A percentile compares a stretch with the other conserved stretches of the same genome.
Conservation (phyloP, 1,140 invertebrate species). For the Drosophila watanabei region DNA sequence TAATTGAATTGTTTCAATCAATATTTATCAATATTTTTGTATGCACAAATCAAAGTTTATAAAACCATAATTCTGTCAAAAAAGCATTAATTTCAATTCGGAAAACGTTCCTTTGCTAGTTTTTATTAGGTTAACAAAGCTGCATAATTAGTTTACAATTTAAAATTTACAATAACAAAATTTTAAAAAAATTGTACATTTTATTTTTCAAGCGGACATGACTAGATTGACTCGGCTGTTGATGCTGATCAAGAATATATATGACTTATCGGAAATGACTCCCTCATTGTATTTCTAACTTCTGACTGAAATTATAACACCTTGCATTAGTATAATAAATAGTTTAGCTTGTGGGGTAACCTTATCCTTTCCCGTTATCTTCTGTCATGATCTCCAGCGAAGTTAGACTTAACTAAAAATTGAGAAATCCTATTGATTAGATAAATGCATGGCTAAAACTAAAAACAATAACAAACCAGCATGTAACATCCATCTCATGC, state of each 20-base stretch:
- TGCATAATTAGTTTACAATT: not conserved
- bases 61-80: not conserved
- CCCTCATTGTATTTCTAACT: not conserved
- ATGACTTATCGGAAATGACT: not conserved
- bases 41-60: not conserved
- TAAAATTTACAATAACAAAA: not conserved
- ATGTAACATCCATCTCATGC: constrained; percentile 24
- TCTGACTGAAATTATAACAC: not conserved
- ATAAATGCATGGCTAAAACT: not conserved
- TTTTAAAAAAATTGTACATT: too few relatives aligned
- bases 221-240: too few relatives aligned
- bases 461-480: not conserved
- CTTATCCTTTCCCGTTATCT: not conserved
- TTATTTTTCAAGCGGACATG: too few relatives aligned
- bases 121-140: not conserved
- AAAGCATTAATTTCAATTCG: not conserved
- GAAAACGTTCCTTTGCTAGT: not conserved
- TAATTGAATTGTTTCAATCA: too few relatives aligned
- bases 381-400: not conserved
- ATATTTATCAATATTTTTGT: too few relatives aligned
- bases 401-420: not conserved
- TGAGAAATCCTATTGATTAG: not conserved
- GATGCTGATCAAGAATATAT: not conserved
- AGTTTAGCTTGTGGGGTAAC: not conserved
- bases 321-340: not conserved